A percentile compares a stretch with the other conserved stretches of the same genome.
phyloP scores from a whole-genome alignment of 2,113 vertebrate species.

The Lepisosteus osseus region DNA sequence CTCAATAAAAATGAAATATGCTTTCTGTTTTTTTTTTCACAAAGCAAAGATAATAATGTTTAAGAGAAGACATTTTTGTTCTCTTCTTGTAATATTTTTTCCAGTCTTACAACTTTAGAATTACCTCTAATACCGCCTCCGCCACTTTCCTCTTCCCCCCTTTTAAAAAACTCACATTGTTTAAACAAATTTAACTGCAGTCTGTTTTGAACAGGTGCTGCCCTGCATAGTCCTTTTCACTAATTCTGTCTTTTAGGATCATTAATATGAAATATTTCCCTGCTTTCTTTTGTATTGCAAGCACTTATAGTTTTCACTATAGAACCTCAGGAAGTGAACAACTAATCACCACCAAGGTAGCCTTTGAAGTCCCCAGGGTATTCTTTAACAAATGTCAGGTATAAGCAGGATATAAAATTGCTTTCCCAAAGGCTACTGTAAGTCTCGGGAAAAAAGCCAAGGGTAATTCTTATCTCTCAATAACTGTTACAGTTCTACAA shows the following conservation, averaged over 20 bases:
- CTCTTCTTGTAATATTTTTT: no score
- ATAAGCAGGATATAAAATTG: conserved; percentile 34
- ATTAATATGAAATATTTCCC: neutral
- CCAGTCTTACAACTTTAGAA: no score
- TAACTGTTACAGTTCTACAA: conserved; percentile 27
- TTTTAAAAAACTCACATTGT: no score
- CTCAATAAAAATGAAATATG: neutral
- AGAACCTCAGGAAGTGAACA: conserved; percentile 1
- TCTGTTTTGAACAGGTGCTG: no score
- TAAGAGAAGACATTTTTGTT: no score
- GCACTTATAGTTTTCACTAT: neutral
- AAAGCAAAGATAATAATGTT: neutral
- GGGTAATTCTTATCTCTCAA: conserved; percentile 25
- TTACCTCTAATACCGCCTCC: no score
- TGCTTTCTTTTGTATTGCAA: neutral
- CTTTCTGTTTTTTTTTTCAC: neutral
- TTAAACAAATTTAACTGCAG: no score
- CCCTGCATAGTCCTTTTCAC: no score
- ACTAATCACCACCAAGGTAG: conserved; percentile 34
- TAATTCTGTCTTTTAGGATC: no score
- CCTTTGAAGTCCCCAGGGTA: conserved; percentile 24
- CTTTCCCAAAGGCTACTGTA: conserved; percentile 29
- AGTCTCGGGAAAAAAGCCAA: conserved; percentile 30
- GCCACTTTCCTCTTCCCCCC: no score
- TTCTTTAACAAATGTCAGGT: conserved; percentile 44